Percentiles rank a stretch among this genome's conserved stretches.
These are phyloP conservation scores for Drosophila yakuba DNA, from an alignment of 1,140 invertebrate species.

Conservation along the genomic window DNA sequence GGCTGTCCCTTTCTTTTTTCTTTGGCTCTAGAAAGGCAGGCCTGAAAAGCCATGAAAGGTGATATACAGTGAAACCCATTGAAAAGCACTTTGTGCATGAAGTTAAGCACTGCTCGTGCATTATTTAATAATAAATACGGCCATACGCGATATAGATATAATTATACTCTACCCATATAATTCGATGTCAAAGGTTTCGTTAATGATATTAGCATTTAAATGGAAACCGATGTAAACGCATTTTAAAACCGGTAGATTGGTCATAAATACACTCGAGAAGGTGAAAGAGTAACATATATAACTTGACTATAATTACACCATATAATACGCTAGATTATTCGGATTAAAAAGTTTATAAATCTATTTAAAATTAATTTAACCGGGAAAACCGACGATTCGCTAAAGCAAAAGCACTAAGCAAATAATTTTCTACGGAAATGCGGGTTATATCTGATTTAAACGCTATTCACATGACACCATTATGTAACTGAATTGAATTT, in stretches of 20 bases:
- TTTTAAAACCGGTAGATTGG: background rate
- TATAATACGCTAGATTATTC: too few relatives aligned
- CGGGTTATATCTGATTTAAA: too few relatives aligned
- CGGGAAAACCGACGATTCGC: too few relatives aligned
- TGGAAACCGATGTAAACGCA: background rate
- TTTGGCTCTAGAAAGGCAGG: slow-evolving; percentile 18
- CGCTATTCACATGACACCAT: background rate
- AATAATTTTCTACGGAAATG: too few relatives aligned
- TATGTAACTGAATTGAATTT: background rate
- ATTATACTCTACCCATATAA: slow-evolving; percentile 4
- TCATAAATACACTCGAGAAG: too few relatives aligned
- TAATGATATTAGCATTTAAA: slow-evolving; percentile 20
- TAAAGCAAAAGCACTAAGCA: too few relatives aligned
- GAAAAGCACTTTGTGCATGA: slow-evolving; percentile 5
- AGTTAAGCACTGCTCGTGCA: background rate
- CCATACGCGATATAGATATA: slow-evolving; percentile 10
- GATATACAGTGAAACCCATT: slow-evolving; percentile 6
- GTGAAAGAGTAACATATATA: too few relatives aligned
- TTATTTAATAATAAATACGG: background rate
- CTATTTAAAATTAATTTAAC: too few relatives aligned
- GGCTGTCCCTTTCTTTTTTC: slow-evolving; percentile 25
- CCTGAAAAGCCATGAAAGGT: slow-evolving; percentile 30
- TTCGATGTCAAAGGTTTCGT: slow-evolving; percentile 20
- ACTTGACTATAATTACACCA: background rate
- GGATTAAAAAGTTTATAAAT: too few relatives aligned